Conservation (phyloP, 2,113 vertebrate species). For the Rhizomys pruinosus region DNA sequence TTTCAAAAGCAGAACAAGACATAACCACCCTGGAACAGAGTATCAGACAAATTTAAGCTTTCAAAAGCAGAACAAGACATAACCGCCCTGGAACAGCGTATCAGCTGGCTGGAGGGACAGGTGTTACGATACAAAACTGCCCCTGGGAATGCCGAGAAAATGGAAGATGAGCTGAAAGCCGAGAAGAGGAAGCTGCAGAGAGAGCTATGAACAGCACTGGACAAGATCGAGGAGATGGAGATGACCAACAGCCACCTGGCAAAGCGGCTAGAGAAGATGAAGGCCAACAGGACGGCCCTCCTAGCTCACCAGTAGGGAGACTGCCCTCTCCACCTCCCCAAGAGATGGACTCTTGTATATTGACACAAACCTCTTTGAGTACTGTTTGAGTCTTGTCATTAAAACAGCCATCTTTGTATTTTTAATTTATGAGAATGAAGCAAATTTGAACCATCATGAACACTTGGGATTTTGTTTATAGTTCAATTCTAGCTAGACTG, state of each 20-base stretch:
- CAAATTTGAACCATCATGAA: conserved; percentile 80
- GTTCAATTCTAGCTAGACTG: conserved; percentile 83
- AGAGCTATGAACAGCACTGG: conserved; percentile 96
- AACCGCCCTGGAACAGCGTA: conserved; percentile 98
- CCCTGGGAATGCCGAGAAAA: conserved; percentile 95
- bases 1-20: conserved; percentile 98
- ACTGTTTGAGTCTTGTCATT: conserved; percentile 82
- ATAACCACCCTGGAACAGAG: conserved; percentile 98
- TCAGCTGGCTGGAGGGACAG: conserved; percentile 96
- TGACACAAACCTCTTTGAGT: conserved; percentile 79
- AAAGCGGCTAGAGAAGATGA: conserved; percentile 99
- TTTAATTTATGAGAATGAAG: conserved; percentile 90
- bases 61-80: conserved; percentile 99
- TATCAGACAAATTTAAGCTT: conserved; percentile 98
- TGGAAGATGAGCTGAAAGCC: conserved; percentile 98
- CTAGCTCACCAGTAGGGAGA: conserved; percentile 94
- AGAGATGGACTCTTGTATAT: conserved; percentile 79
- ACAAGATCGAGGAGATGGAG: conserved; percentile 99
- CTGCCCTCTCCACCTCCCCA: conserved; percentile 24
- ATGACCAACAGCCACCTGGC: conserved; percentile 99
- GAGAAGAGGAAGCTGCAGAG: conserved; percentile 97
- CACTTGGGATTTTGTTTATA: conserved; percentile 79
- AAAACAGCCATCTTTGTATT: conserved; percentile 80
- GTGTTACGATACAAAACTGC: conserved; percentile 94
- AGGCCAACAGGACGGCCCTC: conserved; percentile 96